These are phyloP conservation scores for Leptopilina syphax DNA, from an alignment of 2,888 invertebrate genomes.

Conservation along the genomic window DNA sequence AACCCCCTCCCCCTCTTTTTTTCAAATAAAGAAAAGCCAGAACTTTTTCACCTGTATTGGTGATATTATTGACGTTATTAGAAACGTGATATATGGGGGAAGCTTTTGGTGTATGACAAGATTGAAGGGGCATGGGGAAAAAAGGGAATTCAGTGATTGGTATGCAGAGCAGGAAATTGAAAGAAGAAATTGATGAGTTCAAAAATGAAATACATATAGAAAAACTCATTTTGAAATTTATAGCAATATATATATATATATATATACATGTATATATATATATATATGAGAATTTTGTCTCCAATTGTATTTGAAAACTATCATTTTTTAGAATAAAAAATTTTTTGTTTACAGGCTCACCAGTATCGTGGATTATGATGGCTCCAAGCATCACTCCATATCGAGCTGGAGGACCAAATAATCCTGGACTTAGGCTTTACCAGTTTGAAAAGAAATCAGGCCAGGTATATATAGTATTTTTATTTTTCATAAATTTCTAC, in stretches of 20 bases:
- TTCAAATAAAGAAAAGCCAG: too few relatives aligned
- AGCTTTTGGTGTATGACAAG: neutral
- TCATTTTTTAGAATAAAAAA: neutral
- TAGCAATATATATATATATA: neutral
- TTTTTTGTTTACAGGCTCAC: conserved; percentile 81
- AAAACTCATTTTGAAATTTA: neutral
- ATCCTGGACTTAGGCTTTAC: conserved; percentile 92
- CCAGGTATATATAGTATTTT: conserved; percentile 80
- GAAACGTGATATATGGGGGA: neutral
- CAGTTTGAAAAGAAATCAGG: conserved; percentile 93
- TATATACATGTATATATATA: neutral
- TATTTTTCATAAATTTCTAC: neutral
- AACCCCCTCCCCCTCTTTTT: too few relatives aligned
- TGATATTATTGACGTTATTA: conserved; percentile 4
- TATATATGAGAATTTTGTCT: neutral
- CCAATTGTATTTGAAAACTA: neutral
- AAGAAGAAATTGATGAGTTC: conserved; percentile 15
- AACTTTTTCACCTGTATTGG: too few relatives aligned
- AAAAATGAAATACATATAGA: neutral
- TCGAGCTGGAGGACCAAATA: conserved; percentile 87
- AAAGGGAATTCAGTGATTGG: conserved; percentile 3
- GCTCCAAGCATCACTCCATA: conserved; percentile 94
- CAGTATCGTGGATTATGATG: conserved; percentile 92
- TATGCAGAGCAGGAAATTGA: conserved; percentile 20
- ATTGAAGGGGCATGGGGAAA: neutral